phyloP scores from a whole-genome alignment of 1,140 invertebrate species.

The Meloidogyne exigua region DNA sequence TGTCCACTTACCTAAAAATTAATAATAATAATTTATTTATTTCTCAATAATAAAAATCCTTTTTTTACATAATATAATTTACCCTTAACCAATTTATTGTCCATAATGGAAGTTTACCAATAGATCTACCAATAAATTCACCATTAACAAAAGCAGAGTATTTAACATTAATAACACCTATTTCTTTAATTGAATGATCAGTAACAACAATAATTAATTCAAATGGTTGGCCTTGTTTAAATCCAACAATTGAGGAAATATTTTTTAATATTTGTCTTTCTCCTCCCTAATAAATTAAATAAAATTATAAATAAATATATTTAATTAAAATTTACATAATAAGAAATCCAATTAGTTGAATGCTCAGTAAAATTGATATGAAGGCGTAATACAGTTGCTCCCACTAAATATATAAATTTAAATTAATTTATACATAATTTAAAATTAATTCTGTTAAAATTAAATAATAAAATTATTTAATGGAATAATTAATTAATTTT shows the following conservation, averaged over 20 bases:
- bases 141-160: background rate
- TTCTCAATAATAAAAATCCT: too few species aligned
- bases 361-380: background rate
- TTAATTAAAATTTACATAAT: conserved; percentile 1
- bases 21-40: too few species aligned
- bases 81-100: background rate
- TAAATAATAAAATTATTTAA: background rate
- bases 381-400: background rate
- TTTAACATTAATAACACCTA: background rate
- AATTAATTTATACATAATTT: background rate
- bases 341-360: background rate
- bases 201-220: background rate
- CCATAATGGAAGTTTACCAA: background rate
- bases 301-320: too few species aligned
- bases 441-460: background rate
- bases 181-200: background rate
- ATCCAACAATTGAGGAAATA: background rate
- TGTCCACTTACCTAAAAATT: background rate
- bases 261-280: background rate
- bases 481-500: too few species aligned
- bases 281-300: background rate
- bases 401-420: background rate
- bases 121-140: background rate
- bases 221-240: background rate
- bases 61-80: too few species aligned